Base-by-base conservation (phyloP, 2,113 vertebrate species). In the Eubucco bourcierii region DNA sequence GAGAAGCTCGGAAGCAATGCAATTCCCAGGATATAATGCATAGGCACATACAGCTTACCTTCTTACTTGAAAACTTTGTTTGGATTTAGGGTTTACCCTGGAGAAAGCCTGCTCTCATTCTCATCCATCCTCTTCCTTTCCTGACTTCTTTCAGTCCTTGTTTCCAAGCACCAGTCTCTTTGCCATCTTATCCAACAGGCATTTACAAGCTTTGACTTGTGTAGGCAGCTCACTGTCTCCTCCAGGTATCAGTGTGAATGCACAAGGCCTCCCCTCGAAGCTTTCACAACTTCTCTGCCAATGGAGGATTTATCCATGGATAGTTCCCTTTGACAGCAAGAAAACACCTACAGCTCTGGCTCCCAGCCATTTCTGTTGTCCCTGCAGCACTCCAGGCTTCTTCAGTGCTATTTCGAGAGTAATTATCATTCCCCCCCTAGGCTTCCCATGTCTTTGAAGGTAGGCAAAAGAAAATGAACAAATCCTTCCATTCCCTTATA, bases 371-470 rank as follows among this genome's bases (percentile, higher is more conserved):
- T 72, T 71, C 58, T 75, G 16, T n/a, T 29, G 39, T 60, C 44
- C 47, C 47, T 50, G 47, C 20, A 78, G 53, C 1, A 1, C 70
- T 90, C 12, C 27, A 60, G 41, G 17, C 15, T 75, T 56, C 39
- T 46, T 64, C 55, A 55, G 34, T 34, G n/a, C 66, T 87, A 70
- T 72, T 61, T 94, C 21, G 72, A 61, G 53, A 84, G 66, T 16
- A 50, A 90, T 75, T 87, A 64, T 44, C 19, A 4, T 80, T 12
- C 10, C 66, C 28, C 41, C 39, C 13, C 11, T 10, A 13, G 65
- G 41, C 47, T 93, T 88, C 53, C 47, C 7, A 34, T 31, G 17
- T 53, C 80, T 94, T 94, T 94, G 89, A 93, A 92, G 70, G 37
- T 8, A 88, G 58, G 73, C 56, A 78, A 8, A 74, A 75, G 37